Evolutionary conservation across 2,113 vertebrate genomes (phyloP).

Genomic region (Colaptes auratus): DNA sequence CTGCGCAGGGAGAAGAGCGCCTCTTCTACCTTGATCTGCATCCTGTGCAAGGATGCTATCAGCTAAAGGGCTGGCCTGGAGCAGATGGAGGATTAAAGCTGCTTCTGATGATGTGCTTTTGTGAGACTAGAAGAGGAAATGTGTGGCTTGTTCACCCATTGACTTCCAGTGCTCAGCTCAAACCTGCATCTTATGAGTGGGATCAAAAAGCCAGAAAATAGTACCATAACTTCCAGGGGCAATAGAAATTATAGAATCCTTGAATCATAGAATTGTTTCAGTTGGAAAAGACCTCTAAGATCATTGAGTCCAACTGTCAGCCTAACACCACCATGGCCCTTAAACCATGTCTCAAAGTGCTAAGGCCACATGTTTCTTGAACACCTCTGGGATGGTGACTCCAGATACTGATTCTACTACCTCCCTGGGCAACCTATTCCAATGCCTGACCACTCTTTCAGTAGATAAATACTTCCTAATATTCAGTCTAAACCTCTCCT

Average conservation of each 20-base stretch:
- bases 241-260: rapidly evolving
- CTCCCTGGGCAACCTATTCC: no score
- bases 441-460: no score
- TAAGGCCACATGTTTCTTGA: no score
- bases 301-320: no score
- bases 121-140: background rate
- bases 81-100: background rate
- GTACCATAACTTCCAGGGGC: background rate
- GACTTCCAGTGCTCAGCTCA: background rate
- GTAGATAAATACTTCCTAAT: no score
- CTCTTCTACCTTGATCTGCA: rapidly evolving
- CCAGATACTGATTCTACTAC: no score
- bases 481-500: no score
- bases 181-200: background rate
- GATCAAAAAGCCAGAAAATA: background rate
- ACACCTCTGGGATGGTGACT: no score
- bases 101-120: background rate
- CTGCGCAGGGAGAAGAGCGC: rapidly evolving
- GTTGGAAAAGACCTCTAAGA: no score
- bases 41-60: background rate
- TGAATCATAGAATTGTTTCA: no score
- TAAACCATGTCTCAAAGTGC: no score
- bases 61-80: background rate
- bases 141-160: background rate
- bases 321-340: no score